A percentile compares a stretch with the other conserved stretches of the same genome.
Conservation (phyloP, 2,888 invertebrate species). For the Scaptomyza tumidula region DNA sequence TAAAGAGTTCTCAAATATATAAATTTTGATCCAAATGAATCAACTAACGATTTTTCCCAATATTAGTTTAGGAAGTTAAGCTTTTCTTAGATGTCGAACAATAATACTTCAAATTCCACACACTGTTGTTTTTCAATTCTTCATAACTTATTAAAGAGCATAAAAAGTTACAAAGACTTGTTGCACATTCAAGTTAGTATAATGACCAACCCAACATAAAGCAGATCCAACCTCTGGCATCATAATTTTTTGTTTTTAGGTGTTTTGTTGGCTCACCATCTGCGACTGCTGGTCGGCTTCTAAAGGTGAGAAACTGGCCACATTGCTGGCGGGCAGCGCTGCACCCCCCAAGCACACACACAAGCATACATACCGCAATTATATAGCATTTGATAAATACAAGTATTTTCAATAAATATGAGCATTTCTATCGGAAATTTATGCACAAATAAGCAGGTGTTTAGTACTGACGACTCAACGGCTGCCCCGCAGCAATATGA, state of each 20-base stretch:
- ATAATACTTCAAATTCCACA: too few species aligned
- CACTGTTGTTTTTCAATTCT: too few species aligned
- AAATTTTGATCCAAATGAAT: too few species aligned
- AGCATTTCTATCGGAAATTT: conserved; percentile 66
- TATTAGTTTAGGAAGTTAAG: too few species aligned
- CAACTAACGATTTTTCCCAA: too few species aligned
- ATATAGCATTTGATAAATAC: conserved; percentile 70
- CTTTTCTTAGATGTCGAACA: too few species aligned
- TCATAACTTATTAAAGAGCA: background rate
- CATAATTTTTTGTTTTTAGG: conserved; percentile 29
- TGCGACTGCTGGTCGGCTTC: conserved; percentile 68
- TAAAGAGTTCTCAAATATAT: too few species aligned
- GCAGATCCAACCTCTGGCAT: conserved; percentile 41
- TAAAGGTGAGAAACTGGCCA: conserved; percentile 80
- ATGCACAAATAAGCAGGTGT: conserved; percentile 75
- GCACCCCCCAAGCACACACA: conserved; percentile 61
- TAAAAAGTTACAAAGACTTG: conserved; percentile 1
- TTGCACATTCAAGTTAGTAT: conserved; percentile 43
- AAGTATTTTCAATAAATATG: conserved; percentile 75
- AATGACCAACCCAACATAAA: conserved; percentile 20
- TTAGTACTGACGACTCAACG: conserved; percentile 59
- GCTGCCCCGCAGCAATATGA: conserved; percentile 34
- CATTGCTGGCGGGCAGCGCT: conserved; percentile 67
- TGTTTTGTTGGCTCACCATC: conserved; percentile 45
- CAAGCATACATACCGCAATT: conserved; percentile 51